A percentile compares a stretch with the other conserved stretches of the same genome.
These are phyloP conservation scores for Ashinkailepas kermadecensis DNA, from an alignment of 2,888 invertebrate genomes.

Conservation along the genomic window DNA sequence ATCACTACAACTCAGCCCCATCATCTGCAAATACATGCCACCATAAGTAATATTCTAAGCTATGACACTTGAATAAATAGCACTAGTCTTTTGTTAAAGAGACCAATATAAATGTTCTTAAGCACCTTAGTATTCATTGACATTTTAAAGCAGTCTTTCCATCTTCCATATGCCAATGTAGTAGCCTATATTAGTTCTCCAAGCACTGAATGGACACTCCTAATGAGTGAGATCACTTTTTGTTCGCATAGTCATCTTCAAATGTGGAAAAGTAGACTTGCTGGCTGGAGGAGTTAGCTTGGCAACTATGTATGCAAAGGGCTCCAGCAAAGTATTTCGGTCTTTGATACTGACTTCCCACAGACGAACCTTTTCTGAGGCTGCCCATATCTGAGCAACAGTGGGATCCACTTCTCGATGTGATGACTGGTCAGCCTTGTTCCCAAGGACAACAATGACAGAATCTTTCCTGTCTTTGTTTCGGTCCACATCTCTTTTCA, in stretches of 20 bases:
- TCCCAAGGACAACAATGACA: neutral
- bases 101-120: no score
- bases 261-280: neutral
- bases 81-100: no score
- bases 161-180: no score
- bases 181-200: no score
- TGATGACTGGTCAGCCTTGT: neutral
- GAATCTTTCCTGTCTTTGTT: neutral
- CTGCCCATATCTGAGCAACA: slow-evolving; percentile 7
- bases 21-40: no score
- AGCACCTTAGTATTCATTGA: no score
- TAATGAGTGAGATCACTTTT: neutral
- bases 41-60: no score
- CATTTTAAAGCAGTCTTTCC: no score
- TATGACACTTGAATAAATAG: no score
- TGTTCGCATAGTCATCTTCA: slow-evolving; percentile 13
- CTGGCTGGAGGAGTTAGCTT: neutral
- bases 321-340: neutral
- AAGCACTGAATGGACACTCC: neutral
- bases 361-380: neutral
- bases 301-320: neutral
- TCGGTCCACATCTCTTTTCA: neutral
- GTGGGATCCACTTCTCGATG: neutral
- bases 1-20: no score
- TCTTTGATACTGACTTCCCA: slow-evolving; percentile 15